These are phyloP conservation scores for Parazoanthus swiftii DNA, from an alignment of 92 coral and sea anemone genomes.

Conservation along the genomic window DNA sequence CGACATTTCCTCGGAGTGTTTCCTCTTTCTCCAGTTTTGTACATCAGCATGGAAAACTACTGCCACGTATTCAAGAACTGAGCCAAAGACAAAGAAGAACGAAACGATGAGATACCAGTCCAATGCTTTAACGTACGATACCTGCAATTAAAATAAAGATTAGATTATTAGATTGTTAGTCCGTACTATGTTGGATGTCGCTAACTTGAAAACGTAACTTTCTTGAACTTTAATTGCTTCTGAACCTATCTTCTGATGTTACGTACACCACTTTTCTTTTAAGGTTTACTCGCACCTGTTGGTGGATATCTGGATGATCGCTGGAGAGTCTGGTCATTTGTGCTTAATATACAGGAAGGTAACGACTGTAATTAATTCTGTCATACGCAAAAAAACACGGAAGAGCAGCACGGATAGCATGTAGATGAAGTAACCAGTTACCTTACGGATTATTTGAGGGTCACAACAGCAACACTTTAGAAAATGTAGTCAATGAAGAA, in stretches of 20 bases:
- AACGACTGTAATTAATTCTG: slow-evolving; percentile 47
- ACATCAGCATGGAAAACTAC: slow-evolving; percentile 20
- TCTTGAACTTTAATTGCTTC: too few species aligned
- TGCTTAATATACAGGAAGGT: slow-evolving; percentile 39
- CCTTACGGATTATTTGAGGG: slow-evolving; percentile 25
- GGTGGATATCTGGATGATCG: slow-evolving; percentile 43
- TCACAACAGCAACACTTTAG: too few species aligned
- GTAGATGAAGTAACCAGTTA: slow-evolving; percentile 51
- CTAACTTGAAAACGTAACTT: too few species aligned
- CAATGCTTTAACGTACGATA: slow-evolving; percentile 52
- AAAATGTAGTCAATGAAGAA: too few species aligned
- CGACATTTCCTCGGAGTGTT: not conserved
- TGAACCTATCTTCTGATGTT: too few species aligned
- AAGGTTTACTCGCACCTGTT: too few species aligned
- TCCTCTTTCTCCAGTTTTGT: not conserved
- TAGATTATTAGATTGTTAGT: not conserved
- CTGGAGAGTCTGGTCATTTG: slow-evolving; percentile 53
- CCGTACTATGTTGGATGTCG: too few species aligned
- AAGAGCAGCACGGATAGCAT: slow-evolving; percentile 45
- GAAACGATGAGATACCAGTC: slow-evolving; percentile 53
- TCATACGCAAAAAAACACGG: slow-evolving; percentile 58
- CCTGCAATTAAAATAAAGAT: slow-evolving; percentile 3
- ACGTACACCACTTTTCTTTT: too few species aligned
- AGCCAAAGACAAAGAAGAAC: slow-evolving; percentile 50
- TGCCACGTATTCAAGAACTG: slow-evolving; percentile 51